Evolutionary conservation across 2,113 vertebrate species (phyloP), one percentile per base, ranked within the genome.

Genomic region (Siniperca chuatsi): DNA sequence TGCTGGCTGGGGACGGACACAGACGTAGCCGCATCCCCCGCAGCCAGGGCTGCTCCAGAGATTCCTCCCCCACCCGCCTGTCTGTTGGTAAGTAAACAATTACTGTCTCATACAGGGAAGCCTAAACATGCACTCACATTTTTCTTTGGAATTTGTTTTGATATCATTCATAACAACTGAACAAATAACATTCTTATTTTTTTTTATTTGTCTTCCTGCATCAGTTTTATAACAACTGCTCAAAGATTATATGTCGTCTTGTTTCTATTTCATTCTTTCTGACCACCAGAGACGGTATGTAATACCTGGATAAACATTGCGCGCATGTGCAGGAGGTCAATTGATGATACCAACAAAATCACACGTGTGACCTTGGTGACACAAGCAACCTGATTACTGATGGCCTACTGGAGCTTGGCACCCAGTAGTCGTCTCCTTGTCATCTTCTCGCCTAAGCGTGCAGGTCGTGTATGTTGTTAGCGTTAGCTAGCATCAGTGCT

Each of bases 21-120:
- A 97, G 98, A 35, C 95, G 97, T 78, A 99, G 98, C 95, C 97
- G 98, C 90, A 99, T 99, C 84, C 98, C 98, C 1, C 96, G 98
- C 81, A 99, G 98, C 92, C 98, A 99, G 93, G 98, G 98, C 65
- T 99, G 98, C 91, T 99, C 98, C 90, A 95, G 98, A 87, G 98
- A 99, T 93, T 97, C 98, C 0, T 99, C 98, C 84, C 98, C 98
- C 29, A 99, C 98, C 4, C 96, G 98, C 29, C 83, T 99, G 57
- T 98, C 97, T 82, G 97, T 99, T 81, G 98, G 98, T 99, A 95
- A 97, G 97, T 52, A 54, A 58, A 64, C 60, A 3, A 4, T 20
- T 18, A 40, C 3, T 1, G 37, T 21, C 46, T 72, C 15, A 3
- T 37, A 3, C 35, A 64, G 21, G 10, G 7, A 40, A 33, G 12